Percentiles rank a stretch among this genome's conserved stretches.
Evolutionary conservation across 2,797 vertebrate genomes (phyloP).

Genomic region (Miichthys miiuy): DNA sequence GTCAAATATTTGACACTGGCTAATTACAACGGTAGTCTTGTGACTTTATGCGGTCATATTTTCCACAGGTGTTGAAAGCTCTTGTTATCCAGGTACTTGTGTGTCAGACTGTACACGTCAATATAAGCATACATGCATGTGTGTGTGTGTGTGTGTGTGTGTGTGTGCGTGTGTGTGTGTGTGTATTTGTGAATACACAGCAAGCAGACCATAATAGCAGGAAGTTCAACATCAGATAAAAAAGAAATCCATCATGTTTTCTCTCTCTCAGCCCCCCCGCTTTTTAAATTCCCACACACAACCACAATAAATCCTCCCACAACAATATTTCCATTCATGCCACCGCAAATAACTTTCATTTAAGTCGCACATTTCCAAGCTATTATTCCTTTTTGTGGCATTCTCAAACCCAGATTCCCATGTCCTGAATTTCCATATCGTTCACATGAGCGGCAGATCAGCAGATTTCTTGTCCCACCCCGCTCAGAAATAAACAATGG

Average conservation of each 20-base stretch:
- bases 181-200: neutral
- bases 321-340: slow-evolving; percentile 71
- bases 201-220: slow-evolving; percentile 49
- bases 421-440: slow-evolving; percentile 62
- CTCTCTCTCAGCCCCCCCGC: neutral
- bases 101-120: slow-evolving; percentile 16
- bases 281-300: slow-evolving; percentile 51
- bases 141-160: neutral
- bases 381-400: slow-evolving; percentile 41
- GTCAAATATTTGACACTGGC: slow-evolving; percentile 81
- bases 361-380: slow-evolving; percentile 55
- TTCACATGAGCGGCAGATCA: slow-evolving; percentile 57
- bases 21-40: slow-evolving; percentile 69
- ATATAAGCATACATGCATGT: neutral
- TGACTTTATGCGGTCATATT: slow-evolving; percentile 62
- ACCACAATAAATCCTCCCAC: slow-evolving; percentile 62
- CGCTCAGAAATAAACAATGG: slow-evolving; percentile 66
- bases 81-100: slow-evolving; percentile 24
- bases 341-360: slow-evolving; percentile 51
- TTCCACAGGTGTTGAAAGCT: slow-evolving; percentile 70
- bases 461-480: slow-evolving; percentile 31
- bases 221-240: slow-evolving; percentile 65
- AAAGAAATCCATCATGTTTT: slow-evolving; percentile 43
- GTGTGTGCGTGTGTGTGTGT: neutral
- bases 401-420: slow-evolving; percentile 64